phyloP scores from a whole-genome alignment of 2,113 vertebrate genomes.

The Sebastes fasciatus region DNA sequence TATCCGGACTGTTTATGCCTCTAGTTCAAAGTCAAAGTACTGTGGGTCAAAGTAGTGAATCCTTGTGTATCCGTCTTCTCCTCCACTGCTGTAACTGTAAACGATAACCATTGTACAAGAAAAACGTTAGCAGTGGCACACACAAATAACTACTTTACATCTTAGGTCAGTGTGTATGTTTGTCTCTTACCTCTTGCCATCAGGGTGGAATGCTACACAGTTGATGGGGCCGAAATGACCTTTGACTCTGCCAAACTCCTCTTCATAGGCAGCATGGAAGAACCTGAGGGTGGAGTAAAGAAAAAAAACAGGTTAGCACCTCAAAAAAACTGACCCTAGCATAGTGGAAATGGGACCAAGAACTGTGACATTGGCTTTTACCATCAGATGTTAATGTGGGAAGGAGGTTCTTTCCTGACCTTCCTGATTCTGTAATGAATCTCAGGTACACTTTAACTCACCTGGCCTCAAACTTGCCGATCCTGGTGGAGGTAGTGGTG shows the following conservation, averaged over 20 bases:
- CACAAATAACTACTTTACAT: background rate
- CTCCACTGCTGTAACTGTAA: constrained; percentile 95
- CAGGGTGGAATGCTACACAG: constrained; percentile 96
- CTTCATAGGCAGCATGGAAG: constrained; percentile 96
- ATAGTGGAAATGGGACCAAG: background rate
- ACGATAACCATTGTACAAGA: constrained; percentile 6
- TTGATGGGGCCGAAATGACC: constrained; percentile 99
- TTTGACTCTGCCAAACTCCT: constrained; percentile 98
- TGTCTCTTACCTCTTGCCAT: constrained; percentile 92
- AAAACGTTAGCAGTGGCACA: background rate
- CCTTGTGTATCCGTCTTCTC: constrained; percentile 95
- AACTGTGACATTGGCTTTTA: background rate
- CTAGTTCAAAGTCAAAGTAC: constrained; percentile 98
- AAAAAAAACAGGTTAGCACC: background rate
- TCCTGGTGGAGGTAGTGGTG: constrained; percentile 97
- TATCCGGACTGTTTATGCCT: constrained; percentile 81
- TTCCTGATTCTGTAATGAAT: background rate
- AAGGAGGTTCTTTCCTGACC: background rate
- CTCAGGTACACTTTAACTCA: constrained; percentile 56
- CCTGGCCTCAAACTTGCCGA: constrained; percentile 99
- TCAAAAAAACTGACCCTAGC: background rate
- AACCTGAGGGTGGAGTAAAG: constrained; percentile 82
- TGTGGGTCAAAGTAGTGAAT: constrained; percentile 98
- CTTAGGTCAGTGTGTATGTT: rapidly evolving
- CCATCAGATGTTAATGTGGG: background rate